Base-by-base conservation (phyloP, 2,113 vertebrate genomes). In the Mesembrinibis cayennensis region DNA sequence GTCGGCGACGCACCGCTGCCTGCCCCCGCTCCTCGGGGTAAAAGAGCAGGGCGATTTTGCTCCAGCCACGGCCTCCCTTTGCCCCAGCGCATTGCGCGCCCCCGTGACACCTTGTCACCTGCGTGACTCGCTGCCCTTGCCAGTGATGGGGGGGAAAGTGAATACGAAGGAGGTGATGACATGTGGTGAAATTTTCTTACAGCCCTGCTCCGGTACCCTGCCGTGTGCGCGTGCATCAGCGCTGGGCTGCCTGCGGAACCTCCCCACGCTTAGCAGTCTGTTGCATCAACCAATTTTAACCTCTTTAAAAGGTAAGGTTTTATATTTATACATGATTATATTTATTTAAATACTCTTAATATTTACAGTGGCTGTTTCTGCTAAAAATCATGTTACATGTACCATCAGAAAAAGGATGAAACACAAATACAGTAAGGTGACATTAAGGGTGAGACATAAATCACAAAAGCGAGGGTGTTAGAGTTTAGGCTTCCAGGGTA, bases 261-360 rank as follows among this genome's bases (percentile, higher is more conserved):
- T 74, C 52, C 29, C 32, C 49, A 0, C 25, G 90, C 74, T 67
- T 9, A 9, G 18, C 47, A 66, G 66, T 40, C 71, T 81, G 29
- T 8, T 55, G 61, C 30, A 50, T 59, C 61, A 14, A 78, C 92
- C 55, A 23, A 3, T 59, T 59, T 42, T n/a, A 78, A 82, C 69
- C 89, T 84, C 87, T 89, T 76, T 58, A 50, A 73, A 96, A 91
- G 71, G 89, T 89, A 61, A 95, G 66, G 70, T 32, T 84, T 82
- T 87, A 0, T 69, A 47, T 66, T 81, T 66, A 53, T 87, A 71
- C 44, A 40, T n/a, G 5, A 91, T 80, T 67, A 44, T 65, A 77
- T 94, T 95, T 96, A 95, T 94, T 94, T 97, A 87, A 96, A 82
- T 92, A 82, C 29, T 96, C 38, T 94, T 88, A 52, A 71, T 97